Evolutionary conservation across 2,888 invertebrate species (phyloP), one percentile per base, ranked within the genome.

Genomic region (Drosophila birchii): DNA sequence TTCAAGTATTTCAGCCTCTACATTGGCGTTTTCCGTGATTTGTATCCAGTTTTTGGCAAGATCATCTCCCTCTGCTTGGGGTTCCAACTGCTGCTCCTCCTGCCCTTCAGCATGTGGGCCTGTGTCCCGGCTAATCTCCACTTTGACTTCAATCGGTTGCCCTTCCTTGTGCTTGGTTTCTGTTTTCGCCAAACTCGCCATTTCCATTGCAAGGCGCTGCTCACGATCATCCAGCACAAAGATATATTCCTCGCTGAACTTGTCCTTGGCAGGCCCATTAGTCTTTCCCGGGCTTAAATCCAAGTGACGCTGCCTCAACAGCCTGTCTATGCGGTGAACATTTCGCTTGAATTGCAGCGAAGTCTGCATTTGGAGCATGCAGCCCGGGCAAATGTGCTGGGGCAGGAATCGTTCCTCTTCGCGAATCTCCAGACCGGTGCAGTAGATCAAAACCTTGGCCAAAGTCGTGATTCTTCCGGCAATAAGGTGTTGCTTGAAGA

Each of bases 381-480:
- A 92, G 5, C 44, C 71, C 1, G 64, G 59, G 53, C 92, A 92
- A 0, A 92, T 89, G 51, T 86, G 78, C 1, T 71, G 55, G 1
- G 92, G 91, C 38, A 92, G 75, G 5, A 69, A 79, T 7, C 77
- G 69, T 29, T 92, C 92, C 9, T 84, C 75, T 34, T 81, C 80
- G 1, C 75, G 26, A 18, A 89, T 76, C 12, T 82, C 75, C 55
- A 91, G 36, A 57, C 84, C 80, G 32, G 78, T 74, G 76, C 89
- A 90, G 51, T 89, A 89, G 32, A 59, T 66, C 16, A 92, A 70
- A 74, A 91, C 79, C 4, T 76, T 74, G 8, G 91, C 91, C 43
- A 92, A 68, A n/a, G 91, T 92, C 12, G 88, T 91, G n/a, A 86
- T 64, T 55, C 91, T 89, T 9, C 89, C 91, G 74, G 87, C 77